A percentile compares a stretch with the other conserved stretches of the same genome.
Conservation (phyloP, 2,888 invertebrate species). For the Melikaiella ostensackeni region DNA sequence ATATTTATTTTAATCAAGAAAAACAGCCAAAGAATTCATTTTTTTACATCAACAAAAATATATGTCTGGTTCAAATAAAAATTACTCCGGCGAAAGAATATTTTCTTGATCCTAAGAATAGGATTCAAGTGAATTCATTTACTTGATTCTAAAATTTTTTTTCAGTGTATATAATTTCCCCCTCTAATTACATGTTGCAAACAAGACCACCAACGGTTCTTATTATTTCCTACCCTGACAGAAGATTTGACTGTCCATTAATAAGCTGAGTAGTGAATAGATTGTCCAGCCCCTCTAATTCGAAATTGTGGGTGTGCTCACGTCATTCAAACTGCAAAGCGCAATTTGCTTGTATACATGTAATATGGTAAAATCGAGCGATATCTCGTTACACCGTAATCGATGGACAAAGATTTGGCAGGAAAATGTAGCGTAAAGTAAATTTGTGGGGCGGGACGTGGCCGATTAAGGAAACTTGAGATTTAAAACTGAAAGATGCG, state of each 20-base stretch:
- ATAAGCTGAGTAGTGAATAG: constrained; percentile 34
- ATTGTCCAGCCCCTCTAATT: constrained; percentile 16
- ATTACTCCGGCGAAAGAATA: too few species aligned
- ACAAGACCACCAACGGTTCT: background rate
- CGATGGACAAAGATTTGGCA: constrained; percentile 66
- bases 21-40: too few species aligned
- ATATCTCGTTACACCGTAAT: constrained; percentile 71
- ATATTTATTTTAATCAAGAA: too few species aligned
- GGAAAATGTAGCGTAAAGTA: constrained; percentile 63
- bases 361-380: constrained; percentile 32
- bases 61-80: too few species aligned
- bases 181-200: constrained; percentile 9
- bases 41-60: too few species aligned
- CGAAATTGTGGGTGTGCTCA: constrained; percentile 31
- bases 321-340: constrained; percentile 32
- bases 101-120: too few species aligned
- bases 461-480: constrained; percentile 65
- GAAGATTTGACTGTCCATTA: constrained; percentile 32
- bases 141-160: too few species aligned
- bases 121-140: too few species aligned
- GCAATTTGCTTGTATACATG: constrained; percentile 25
- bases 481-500: constrained; percentile 41
- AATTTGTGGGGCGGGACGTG: constrained; percentile 67
- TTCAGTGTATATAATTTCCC: background rate
- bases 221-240: background rate